Evolutionary conservation across 2,888 invertebrate species (phyloP).

Genomic region (Aquatica leii): DNA sequence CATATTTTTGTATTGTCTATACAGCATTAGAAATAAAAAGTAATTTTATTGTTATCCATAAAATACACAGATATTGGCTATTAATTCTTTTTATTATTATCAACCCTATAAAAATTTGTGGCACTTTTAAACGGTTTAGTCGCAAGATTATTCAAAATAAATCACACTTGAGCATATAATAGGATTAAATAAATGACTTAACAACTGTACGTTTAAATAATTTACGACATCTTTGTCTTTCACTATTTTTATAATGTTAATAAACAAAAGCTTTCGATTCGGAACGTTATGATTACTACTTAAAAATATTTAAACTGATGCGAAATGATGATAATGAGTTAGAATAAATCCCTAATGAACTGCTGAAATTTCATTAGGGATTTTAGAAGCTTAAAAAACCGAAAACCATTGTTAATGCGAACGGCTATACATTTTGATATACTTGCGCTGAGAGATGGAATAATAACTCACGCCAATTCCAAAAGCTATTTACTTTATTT

Average conservation of each 20-base stretch:
- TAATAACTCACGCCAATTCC: constrained; percentile 64
- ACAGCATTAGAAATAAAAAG: background rate
- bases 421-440: constrained; percentile 60
- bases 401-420: constrained; percentile 54
- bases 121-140: background rate
- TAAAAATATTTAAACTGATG: constrained; percentile 22
- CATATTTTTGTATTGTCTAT: background rate
- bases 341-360: constrained; percentile 46
- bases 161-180: background rate
- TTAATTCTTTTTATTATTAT: constrained; percentile 12
- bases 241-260: background rate
- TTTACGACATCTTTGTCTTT: background rate
- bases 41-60: constrained; percentile 8
- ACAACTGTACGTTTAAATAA: background rate
- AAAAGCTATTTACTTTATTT: constrained; percentile 64
- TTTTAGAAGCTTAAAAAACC: constrained; percentile 53
- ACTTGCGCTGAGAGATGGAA: constrained; percentile 61
- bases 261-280: too few relatives aligned
- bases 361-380: constrained; percentile 57
- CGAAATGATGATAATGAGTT: constrained; percentile 18
- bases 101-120: background rate
- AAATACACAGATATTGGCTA: constrained; percentile 8
- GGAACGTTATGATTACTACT: too few relatives aligned
- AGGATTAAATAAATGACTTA: constrained; percentile 7
- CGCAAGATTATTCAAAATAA: constrained; percentile 4